phyloP scores from a whole-genome alignment of 2,888 invertebrate genomes.

The Azorinus chamasolen region DNA sequence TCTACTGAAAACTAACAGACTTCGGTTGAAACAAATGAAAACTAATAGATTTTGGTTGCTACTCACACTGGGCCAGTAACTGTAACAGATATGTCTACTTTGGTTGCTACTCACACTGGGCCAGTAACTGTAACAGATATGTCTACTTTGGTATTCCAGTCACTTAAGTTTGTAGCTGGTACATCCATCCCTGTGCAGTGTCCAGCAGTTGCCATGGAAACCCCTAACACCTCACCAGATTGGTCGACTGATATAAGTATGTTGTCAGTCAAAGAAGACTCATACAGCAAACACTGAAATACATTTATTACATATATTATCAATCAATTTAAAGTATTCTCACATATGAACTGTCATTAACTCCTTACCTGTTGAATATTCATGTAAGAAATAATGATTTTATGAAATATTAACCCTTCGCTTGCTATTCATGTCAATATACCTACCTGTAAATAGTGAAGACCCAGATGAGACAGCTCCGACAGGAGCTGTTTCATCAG shows the following conservation, averaged over 20 bases:
- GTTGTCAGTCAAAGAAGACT: constrained; percentile 92
- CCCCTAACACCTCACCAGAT: constrained; percentile 91
- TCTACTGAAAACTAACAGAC: too few species aligned
- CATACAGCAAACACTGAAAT: constrained; percentile 90
- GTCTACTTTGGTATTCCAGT: constrained; percentile 92
- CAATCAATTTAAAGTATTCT: not conserved
- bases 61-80: constrained; percentile 93
- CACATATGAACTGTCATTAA: too few species aligned
- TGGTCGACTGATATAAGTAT: constrained; percentile 93
- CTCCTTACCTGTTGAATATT: too few species aligned
- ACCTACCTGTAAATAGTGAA: too few species aligned
- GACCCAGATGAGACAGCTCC: too few species aligned
- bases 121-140: constrained; percentile 93
- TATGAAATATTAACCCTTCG: too few species aligned
- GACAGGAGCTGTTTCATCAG: too few species aligned
- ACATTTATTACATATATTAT: not conserved
- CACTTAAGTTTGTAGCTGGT: constrained; percentile 71
- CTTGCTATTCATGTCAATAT: too few species aligned
- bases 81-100: constrained; percentile 92
- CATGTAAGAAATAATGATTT: too few species aligned
- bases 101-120: constrained; percentile 92
- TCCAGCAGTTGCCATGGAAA: constrained; percentile 83
- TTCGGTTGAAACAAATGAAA: too few species aligned
- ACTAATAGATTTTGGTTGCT: too few species aligned
- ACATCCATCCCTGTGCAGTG: constrained; percentile 86